Base-by-base conservation (phyloP, 2,888 invertebrate species). In the Thysanoteuthis rhombus region DNA sequence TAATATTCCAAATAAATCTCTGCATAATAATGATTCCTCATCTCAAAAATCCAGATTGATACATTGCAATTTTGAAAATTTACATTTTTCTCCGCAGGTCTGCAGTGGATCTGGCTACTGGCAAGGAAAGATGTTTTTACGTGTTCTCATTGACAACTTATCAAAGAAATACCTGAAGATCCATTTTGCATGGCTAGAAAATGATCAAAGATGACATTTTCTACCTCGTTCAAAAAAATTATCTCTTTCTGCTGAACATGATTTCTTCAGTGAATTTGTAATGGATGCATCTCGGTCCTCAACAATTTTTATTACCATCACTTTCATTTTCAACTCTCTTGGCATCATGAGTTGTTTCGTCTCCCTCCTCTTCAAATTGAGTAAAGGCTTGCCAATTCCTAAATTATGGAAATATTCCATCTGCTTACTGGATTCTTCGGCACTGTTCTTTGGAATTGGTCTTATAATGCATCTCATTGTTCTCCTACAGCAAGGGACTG, bases 351-450 rank as follows among this genome's bases (percentile, higher is more conserved):
- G 93, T n/a, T 95, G 95, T 92, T 92, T 94, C 45, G 89, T 94
- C 90, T 95, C 96, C 45, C 92, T 95, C 42, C 47, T 95, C 75
- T 94, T 95, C 40, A 96, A 95, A 94, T 92, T 95, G 39, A 94
- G 94, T 90, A 94, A 94, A 38, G 95, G 95, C 89, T 95, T 95
- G 94, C 94, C 95, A 42, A 94, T 95, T 89, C 96, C 96, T 3
- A 95, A 95, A 93, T 94, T 95, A 22, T 96, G 96, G 96, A 96
- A 95, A 92, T 95, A 95, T 94, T 95, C 96, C 25, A 93, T 95
- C 39, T 52, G 95, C 90, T 94, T 95, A 89, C 94, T 95, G 52
- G 95, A 96, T 94, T 42, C 95, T 6, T 94, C 96, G 10, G 94
- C 95, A 94, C 47, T 95, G 36, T 94, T 94, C 93, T 93, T 96